A percentile compares a stretch with the other conserved stretches of the same genome.
Evolutionary conservation across 2,797 vertebrate species (phyloP).

Genomic region (Clarias pachynema): DNA sequence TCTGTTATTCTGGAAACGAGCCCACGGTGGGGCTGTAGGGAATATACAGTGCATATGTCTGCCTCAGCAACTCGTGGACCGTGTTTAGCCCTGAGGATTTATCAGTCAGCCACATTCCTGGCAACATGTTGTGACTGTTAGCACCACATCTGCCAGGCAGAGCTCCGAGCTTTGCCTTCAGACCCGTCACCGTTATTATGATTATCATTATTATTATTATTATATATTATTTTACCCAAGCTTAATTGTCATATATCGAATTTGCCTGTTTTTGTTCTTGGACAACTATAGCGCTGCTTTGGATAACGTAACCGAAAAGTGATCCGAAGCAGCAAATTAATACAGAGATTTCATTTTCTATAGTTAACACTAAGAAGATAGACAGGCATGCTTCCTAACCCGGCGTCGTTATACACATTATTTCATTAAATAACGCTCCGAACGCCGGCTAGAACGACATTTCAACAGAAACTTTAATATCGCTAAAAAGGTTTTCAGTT

Average conservation of each 20-base stretch:
- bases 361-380: background rate
- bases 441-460: background rate
- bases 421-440: background rate
- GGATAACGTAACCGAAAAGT: background rate
- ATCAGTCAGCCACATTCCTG: conserved; percentile 50
- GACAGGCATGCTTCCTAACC: background rate
- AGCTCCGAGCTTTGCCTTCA: conserved; percentile 34
- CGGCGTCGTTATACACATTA: background rate
- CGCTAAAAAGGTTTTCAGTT: conserved; percentile 9
- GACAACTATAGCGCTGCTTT: background rate
- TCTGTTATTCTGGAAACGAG: conserved; percentile 52
- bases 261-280: background rate
- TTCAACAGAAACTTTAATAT: conserved; percentile 1
- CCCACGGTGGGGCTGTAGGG: conserved; percentile 42
- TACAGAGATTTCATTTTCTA: conserved; percentile 6
- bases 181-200: background rate
- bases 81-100: conserved; percentile 39
- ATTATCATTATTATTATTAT: background rate
- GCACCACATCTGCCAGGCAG: conserved; percentile 43
- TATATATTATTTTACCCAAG: background rate
- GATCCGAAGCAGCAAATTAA: conserved; percentile 10
- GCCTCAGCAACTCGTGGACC: conserved; percentile 45
- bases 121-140: conserved; percentile 51
- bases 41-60: conserved; percentile 53
- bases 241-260: background rate